Evolutionary conservation across 1,140 invertebrate genomes (phyloP), one percentile per base, ranked within the genome.

Genomic region (Solenopsis invicta): DNA sequence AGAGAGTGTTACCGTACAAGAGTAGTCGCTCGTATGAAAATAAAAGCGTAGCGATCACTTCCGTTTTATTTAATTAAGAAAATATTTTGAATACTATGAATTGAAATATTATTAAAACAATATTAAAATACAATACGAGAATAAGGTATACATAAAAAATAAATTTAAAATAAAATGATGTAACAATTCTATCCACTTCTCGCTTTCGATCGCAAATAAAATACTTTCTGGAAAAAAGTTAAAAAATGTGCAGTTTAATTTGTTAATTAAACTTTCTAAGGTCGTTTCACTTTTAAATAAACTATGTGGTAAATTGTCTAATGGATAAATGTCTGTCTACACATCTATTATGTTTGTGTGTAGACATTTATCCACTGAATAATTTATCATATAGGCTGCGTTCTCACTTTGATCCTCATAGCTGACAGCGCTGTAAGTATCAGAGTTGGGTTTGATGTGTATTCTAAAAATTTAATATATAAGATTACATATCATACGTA

Each of bases 231-330:
- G 5, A 48, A 6, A 34, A 13, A 61, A 45, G n/a, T 77, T 13
- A 41, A 18, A 18, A 45, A 61, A 18, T 61, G 4, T 16, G 6
- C 59, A 18, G 9, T 34, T 72, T 52, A 34, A 52, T 9, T 52
- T 41, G 64, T 41, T 50, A 74, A 34, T 62, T 66, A 12, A 48
- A 78, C 24, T 37, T n/a, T 80, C 29, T 41, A 10, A 41, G 41
- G 41, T 41, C 5, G 8, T 41, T 41, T 29, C 29, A 29, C 29
- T 29, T 29, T 29, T 0, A 4, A 41, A 41, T 41, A 41, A 41
- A 41, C 8, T 41, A 8, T 8, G 41, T 41, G 29, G 29, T 29
- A 29, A 29, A 29, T 29, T 29, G 2, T 29, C 29, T 41, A 41
- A 41, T 41, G 41, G 41, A 41, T 41, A 29, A 1, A 29, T 29